Evolutionary conservation across 2,113 vertebrate genomes (phyloP).

Genomic region (Anhinga rufa): DNA sequence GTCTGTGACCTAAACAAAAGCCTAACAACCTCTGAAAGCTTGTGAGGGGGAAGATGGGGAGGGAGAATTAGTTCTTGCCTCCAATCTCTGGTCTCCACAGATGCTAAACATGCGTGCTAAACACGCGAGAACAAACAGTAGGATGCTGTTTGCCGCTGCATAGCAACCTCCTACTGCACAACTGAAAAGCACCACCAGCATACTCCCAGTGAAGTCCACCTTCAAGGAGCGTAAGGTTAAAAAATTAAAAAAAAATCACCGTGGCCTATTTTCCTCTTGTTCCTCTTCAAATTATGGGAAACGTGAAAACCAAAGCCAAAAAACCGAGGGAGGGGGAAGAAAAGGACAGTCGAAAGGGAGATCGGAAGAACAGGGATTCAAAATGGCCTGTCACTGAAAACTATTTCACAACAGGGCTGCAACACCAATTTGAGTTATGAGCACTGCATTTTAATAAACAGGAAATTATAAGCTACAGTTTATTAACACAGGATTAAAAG

Average conservation of each 20-base stretch:
- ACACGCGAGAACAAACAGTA: not conserved
- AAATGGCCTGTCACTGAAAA: not conserved
- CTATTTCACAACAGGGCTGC: not conserved
- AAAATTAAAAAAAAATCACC: not conserved
- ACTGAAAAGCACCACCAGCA: not conserved
- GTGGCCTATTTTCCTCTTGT: not conserved
- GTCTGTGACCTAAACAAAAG: not conserved
- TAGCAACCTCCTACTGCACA: not conserved
- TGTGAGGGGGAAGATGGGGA: not conserved
- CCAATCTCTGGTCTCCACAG: not conserved
- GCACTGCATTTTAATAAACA: not conserved
- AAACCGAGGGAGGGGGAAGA: not conserved
- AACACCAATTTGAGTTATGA: not conserved
- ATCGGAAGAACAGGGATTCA: not conserved
- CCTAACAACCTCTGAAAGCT: not conserved
- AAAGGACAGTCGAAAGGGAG: not conserved
- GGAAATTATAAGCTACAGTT: not conserved
- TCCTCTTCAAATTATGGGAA: not conserved
- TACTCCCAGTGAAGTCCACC: not conserved
- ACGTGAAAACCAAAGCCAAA: not conserved
- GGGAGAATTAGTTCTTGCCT: not conserved
- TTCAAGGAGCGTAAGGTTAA: not conserved
- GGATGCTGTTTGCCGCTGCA: not conserved
- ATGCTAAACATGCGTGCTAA: fast-evolving
- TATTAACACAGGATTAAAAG: not conserved